Base-by-base conservation (phyloP, 2,888 invertebrate species). In the Nomada flava region DNA sequence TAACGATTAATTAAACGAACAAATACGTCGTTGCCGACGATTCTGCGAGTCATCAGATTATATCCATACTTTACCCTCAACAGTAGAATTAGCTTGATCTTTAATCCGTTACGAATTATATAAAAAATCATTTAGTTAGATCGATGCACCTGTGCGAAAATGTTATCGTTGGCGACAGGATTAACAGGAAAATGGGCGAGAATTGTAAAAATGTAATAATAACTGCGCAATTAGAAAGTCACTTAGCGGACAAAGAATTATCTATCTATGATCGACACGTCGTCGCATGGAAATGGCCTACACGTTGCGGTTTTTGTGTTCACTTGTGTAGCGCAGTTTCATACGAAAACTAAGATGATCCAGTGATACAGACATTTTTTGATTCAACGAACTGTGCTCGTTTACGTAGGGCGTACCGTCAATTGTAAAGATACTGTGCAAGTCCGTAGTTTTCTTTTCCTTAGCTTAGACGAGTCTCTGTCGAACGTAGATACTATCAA, bases 251-350 rank as follows among this genome's bases (percentile, higher is more conserved):
- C 50, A 42, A n/a, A 59, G 47, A 59, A 2, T n/a, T 65, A 63
- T 64, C 18, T 36, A 70, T 77, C 29, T 36, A 76, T 36, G 74
- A 76, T 79, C 80, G 76, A 76, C 44, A 76, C 65, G 79, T 36
- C 63, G 73, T 68, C 71, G 55, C 59, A 57, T 53, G 53, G 72
- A 80, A 80, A 20, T 71, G 85, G 85, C 83, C 85, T 85, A 85
- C 72, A 67, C 60, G 79, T 75, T 36, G 76, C 72, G 74, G 74
- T 83, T 69, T 70, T 71, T 76, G 77, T 65, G 75, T 76, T 76
- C 20, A 75, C 65, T 74, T 78, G 71, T 60, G 44, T 72, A 59
- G 62, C 73, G 36, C 62, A 80, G 42, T n/a, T 60, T 53, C 53
- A 36, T 47, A 60, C 52, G 1, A 15, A 76, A 64, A 55, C n/a